phyloP scores from a whole-genome alignment of 1,140 invertebrate genomes.

The Bombus cullumanus region DNA sequence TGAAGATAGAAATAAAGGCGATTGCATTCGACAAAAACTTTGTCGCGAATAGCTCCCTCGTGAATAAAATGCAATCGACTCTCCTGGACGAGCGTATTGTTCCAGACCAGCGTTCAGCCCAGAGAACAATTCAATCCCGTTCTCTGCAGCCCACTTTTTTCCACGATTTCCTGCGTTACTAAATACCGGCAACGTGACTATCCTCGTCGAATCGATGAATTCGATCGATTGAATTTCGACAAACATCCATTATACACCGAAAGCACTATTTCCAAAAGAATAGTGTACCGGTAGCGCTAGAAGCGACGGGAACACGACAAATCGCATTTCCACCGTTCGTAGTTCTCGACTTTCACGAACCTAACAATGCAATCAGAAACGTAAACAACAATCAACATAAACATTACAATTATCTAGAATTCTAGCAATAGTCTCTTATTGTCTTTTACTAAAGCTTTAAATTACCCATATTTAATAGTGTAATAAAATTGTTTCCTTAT shows the following conservation, averaged over 20 bases:
- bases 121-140: conserved; percentile 21
- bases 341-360: conserved; percentile 24
- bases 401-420: neutral
- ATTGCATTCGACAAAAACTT: conserved; percentile 4
- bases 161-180: conserved; percentile 6
- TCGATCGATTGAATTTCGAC: conserved; percentile 52
- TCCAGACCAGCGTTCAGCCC: neutral
- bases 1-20: conserved; percentile 22
- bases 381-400: too few species aligned
- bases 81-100: conserved; percentile 12
- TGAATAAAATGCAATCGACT: conserved; percentile 21
- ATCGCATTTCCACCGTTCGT: conserved; percentile 28
- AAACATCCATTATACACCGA: neutral
- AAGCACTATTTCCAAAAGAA: neutral
- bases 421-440: neutral
- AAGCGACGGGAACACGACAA: neutral
- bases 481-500: neutral
- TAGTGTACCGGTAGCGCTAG: too few species aligned
- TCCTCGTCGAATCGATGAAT: conserved; percentile 28
- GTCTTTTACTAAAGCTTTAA: too few species aligned
- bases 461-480: too few species aligned
- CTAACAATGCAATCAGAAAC: neutral
- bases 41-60: neutral
- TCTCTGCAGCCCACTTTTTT: neutral
- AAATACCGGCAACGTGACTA: conserved; percentile 3